Conservation (phyloP, 2,797 vertebrate species). For the Siniperca undulata region DNA sequence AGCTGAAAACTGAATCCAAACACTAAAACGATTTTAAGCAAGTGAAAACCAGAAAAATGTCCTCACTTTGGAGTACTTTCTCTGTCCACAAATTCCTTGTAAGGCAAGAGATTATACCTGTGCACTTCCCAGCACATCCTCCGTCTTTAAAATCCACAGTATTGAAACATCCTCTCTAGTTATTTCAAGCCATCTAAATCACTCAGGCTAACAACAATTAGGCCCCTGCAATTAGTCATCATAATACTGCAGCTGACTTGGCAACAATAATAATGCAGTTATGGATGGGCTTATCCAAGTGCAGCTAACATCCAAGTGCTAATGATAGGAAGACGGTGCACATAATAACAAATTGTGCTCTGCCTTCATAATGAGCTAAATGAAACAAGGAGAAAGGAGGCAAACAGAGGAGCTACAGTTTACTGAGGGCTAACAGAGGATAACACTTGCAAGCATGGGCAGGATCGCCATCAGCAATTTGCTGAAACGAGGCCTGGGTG, state of each 20-base stretch:
- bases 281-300: constrained; percentile 63
- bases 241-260: constrained; percentile 59
- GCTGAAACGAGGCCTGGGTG: constrained; percentile 40
- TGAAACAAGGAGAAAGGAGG: constrained; percentile 37
- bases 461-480: constrained; percentile 44
- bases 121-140: constrained; percentile 2
- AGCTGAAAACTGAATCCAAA: neutral
- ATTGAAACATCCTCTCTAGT: constrained; percentile 45
- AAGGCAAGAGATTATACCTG: neutral
- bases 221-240: constrained; percentile 65
- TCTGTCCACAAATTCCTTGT: neutral
- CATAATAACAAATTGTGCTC: constrained; percentile 61
- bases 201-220: constrained; percentile 62
- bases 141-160: constrained; percentile 10
- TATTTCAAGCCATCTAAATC: constrained; percentile 40
- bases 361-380: constrained; percentile 59
- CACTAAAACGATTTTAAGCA: neutral
- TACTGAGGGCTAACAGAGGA: constrained; percentile 30
- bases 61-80: neutral
- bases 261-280: constrained; percentile 61
- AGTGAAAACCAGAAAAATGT: neutral
- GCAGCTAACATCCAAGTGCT: constrained; percentile 64
- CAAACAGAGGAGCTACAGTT: constrained; percentile 26
- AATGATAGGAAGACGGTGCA: constrained; percentile 60
- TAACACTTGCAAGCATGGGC: constrained; percentile 36